Conservation (phyloP, 1,140 invertebrate genomes). For the Aleiodes sp. region DNA sequence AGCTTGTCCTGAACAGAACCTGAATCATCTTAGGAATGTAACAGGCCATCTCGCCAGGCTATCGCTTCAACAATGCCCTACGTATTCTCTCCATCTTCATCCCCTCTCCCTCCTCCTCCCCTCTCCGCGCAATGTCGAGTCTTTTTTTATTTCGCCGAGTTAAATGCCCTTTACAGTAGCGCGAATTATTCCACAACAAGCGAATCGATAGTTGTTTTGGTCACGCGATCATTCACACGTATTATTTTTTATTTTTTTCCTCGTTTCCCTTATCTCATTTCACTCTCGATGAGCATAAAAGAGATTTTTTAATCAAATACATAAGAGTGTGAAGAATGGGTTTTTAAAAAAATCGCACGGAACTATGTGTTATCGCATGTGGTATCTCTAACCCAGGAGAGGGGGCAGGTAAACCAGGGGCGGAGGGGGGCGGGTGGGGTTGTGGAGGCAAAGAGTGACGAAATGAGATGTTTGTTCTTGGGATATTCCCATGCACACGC, state of each 20-base stretch:
- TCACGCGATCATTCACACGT: constrained; percentile 3
- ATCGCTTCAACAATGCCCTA: neutral
- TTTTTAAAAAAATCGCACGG: neutral
- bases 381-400: neutral
- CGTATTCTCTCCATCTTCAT: neutral
- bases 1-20: constrained; percentile 19
- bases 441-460: neutral
- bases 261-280: neutral
- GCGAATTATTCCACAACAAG: constrained; percentile 34
- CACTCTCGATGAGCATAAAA: neutral
- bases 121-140: no score
- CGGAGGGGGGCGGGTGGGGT: neutral
- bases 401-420: no score
- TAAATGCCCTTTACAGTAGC: constrained; percentile 26
- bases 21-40: constrained; percentile 37
- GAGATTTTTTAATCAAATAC: neutral
- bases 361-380: constrained; percentile 6
- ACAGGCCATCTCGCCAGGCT: constrained; percentile 21
- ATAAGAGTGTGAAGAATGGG: neutral
- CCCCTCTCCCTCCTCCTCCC: no score
- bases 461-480: constrained; percentile 25
- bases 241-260: neutral
- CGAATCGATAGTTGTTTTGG: constrained; percentile 36
- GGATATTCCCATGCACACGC: constrained; percentile 6
- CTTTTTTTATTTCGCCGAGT: neutral